These are phyloP conservation scores for Hyalella azteca DNA, from an alignment of 2,888 invertebrate genomes.

Conservation along the genomic window DNA sequence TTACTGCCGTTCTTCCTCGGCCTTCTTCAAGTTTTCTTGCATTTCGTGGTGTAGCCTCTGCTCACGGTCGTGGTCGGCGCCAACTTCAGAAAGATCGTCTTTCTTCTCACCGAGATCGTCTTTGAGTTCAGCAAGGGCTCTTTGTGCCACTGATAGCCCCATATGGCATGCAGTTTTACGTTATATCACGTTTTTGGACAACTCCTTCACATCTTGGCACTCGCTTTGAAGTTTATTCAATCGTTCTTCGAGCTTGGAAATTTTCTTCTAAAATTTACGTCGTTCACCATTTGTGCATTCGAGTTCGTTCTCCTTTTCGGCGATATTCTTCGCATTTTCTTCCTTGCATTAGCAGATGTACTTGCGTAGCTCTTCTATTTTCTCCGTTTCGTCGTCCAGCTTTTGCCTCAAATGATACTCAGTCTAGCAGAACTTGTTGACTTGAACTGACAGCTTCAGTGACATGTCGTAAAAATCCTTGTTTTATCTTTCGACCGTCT, in stretches of 20 bases:
- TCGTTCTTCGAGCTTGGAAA: background rate
- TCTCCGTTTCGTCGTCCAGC: background rate
- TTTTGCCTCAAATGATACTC: background rate
- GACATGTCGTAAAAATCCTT: constrained; percentile 7
- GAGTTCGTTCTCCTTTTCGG: background rate
- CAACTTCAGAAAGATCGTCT: background rate
- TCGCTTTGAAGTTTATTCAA: background rate
- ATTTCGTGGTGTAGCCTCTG: background rate
- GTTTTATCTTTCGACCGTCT: background rate
- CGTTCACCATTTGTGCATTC: background rate
- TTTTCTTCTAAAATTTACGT: background rate
- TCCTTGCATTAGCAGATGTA: constrained; percentile 14
- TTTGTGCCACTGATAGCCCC: background rate
- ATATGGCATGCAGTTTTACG: background rate
- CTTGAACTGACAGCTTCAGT: background rate
- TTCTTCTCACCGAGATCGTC: background rate
- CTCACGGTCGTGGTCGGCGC: background rate
- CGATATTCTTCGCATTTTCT: background rate
- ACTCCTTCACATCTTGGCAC: background rate
- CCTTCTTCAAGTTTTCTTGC: background rate
- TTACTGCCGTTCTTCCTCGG: background rate
- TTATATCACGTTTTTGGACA: background rate
- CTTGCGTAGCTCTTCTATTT: background rate
- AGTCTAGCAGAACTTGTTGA: constrained; percentile 1
- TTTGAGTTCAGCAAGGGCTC: background rate